Percentiles rank a stretch among this genome's conserved stretches.
Evolutionary conservation across 2,113 vertebrate species (phyloP).

Genomic region (Elephas maximus): DNA sequence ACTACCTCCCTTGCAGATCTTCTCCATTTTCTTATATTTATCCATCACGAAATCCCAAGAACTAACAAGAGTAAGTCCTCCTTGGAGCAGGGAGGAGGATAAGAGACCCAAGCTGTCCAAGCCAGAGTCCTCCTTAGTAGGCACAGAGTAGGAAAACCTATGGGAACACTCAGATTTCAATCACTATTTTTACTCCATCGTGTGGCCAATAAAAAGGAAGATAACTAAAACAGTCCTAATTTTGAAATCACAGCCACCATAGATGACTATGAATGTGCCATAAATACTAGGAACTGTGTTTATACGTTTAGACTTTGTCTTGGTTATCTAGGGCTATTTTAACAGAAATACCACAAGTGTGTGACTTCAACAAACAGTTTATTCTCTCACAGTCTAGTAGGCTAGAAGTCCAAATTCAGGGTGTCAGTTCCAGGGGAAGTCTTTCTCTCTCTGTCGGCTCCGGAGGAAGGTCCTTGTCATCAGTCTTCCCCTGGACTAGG

Average conservation of each 20-base stretch:
- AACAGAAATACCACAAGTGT: no score
- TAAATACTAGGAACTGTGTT: not conserved
- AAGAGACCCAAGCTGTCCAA: not conserved
- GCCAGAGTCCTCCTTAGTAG: not conserved
- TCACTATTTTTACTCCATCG: not conserved
- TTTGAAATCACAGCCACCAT: not conserved
- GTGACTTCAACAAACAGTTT: no score
- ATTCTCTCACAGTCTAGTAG: no score
- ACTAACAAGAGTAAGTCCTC: not conserved
- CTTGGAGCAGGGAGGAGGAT: not conserved
- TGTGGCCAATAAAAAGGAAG: not conserved
- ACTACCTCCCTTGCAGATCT: not conserved
- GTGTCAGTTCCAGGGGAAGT: no score
- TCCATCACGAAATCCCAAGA: not conserved
- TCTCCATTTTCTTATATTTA: not conserved
- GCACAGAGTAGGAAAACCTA: not conserved
- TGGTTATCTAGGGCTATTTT: no score
- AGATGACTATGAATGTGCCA: not conserved
- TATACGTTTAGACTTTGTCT: not conserved
- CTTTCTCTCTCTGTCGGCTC: no score
- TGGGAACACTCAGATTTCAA: not conserved
- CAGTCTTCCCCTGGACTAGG: no score
- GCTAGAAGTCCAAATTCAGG: no score
- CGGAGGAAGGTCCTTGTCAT: no score
- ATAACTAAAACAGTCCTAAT: not conserved